Conservation (phyloP, 2,797 vertebrate genomes). For the Adelosebastes latens region DNA sequence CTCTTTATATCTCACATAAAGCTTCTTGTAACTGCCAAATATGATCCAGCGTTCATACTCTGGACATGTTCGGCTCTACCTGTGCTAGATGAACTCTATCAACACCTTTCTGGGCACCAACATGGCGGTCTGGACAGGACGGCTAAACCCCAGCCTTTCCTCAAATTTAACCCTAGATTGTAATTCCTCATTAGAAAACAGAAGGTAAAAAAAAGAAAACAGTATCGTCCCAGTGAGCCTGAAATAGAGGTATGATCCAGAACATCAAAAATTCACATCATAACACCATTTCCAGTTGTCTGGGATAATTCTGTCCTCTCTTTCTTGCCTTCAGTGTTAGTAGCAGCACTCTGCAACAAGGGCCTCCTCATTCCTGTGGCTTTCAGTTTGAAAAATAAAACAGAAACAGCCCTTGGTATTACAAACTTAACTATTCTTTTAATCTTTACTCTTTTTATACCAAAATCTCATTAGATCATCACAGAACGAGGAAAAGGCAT, state of each 20-base stretch:
- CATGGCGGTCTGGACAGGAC: conserved; percentile 64
- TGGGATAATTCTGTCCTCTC: conserved; percentile 23
- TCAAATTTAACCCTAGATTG: conserved; percentile 61
- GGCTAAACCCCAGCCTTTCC: conserved; percentile 71
- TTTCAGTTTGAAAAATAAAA: conserved; percentile 80
- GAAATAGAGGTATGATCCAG: conserved; percentile 26
- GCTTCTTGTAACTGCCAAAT: conserved; percentile 89
- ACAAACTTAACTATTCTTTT: conserved; percentile 75
- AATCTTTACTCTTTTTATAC: conserved; percentile 64
- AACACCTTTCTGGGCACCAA: conserved; percentile 71
- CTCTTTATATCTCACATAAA: conserved; percentile 87
- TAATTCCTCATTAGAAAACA: conserved; percentile 67
- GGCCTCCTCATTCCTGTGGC: conserved; percentile 71
- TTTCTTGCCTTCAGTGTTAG: conserved; percentile 47
- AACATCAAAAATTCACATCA: conserved; percentile 20
- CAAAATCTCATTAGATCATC: conserved; percentile 69
- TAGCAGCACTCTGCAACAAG: conserved; percentile 75
- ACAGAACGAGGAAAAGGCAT: conserved; percentile 69
- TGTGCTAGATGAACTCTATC: conserved; percentile 83
- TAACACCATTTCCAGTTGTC: conserved; percentile 11
- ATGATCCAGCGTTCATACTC: conserved; percentile 65
- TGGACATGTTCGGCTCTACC: conserved; percentile 78
- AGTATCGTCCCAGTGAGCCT: conserved; percentile 31
- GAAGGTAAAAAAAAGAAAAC: conserved; percentile 15
- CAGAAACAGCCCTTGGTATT: conserved; percentile 79